Evolutionary conservation across 1,140 invertebrate species (phyloP), one percentile per base, ranked within the genome.

Genomic region (Lepidotrigona ventralis): DNA sequence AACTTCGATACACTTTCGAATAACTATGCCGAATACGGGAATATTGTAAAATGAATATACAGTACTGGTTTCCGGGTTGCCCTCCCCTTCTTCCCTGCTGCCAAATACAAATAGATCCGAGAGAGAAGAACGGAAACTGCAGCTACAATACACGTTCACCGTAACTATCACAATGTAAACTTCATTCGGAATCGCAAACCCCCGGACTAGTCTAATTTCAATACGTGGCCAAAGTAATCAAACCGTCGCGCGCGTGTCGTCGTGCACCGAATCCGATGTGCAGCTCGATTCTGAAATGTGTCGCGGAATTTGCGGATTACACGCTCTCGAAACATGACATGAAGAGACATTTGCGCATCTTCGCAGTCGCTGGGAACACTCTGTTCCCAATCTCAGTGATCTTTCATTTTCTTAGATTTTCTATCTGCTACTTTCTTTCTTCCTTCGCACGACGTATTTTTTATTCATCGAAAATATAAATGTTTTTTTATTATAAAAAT

Each of bases 131-230:
- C 39, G 19, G 58, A 23, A 46, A 1, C 23, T 26, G n/a, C n/a
- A 60, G 33, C 14, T 14, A 26, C 58, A 5, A 39, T 17, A 26
- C 23, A n/a, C 58, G 23, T 76, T 26, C n/a, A 0, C 23, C 9
- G 17, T 76, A 39, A 63, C 74, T 51, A 29, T 76, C 23, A 76
- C 39, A 63, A 46, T 76, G 74, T 76, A 60, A 76, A 76, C 58
- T 76, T 46, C 39, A 17, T 39, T 26, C 46, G 17, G 17, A 26
- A n/a, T 69, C 33, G 68, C 39, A 46, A 39, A 70, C 21, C 68
- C 11, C 23, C 39, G 6, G 68, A 46, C 68, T 46, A 46, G 21
- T 70, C 68, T n/a, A 70, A 70, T 70, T 70, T n/a, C 68, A 70
- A 70, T 70, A 70, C 68, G 39, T 46, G 33, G 68, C 39, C 39